These are phyloP conservation scores for Sminthurides bifidus DNA, from an alignment of 1,140 invertebrate species.

Conservation along the genomic window DNA sequence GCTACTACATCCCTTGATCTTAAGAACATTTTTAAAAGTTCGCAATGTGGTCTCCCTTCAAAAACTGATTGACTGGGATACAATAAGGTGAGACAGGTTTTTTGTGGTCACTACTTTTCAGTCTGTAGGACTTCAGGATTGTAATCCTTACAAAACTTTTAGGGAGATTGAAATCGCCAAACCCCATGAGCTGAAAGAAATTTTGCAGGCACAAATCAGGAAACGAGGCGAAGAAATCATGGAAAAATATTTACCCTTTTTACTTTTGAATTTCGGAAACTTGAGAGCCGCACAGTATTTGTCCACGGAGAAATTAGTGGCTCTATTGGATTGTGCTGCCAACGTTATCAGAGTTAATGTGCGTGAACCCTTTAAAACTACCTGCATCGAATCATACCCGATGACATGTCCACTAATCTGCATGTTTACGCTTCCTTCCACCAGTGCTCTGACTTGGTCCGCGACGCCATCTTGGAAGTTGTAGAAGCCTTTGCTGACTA, in stretches of 20 bases:
- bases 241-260: slow-evolving; percentile 11
- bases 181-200: slow-evolving; percentile 24
- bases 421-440: neutral
- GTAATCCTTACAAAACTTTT: neutral
- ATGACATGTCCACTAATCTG: neutral
- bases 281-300: neutral
- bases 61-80: slow-evolving; percentile 12
- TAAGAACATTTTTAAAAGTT: slow-evolving; percentile 21
- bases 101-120: neutral
- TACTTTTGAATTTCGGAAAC: slow-evolving; percentile 18
- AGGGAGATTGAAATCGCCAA: slow-evolving; percentile 14
- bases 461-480: slow-evolving; percentile 13
- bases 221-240: slow-evolving; percentile 22
- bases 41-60: slow-evolving; percentile 15
- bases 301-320: neutral
- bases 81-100: slow-evolving; percentile 4
- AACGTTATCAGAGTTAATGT: slow-evolving; percentile 23
- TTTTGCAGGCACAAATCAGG: slow-evolving; percentile 19
- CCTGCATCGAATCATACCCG: neutral
- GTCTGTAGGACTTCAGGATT: neutral
- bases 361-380: slow-evolving; percentile 1
- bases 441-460: slow-evolving; percentile 13
- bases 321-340: slow-evolving; percentile 18
- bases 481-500: slow-evolving; percentile 25
- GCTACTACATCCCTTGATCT: slow-evolving; percentile 18